Evolutionary conservation across 2,113 vertebrate species (phyloP), one percentile per base, ranked within the genome.

Genomic region (Carettochelys insculpta): DNA sequence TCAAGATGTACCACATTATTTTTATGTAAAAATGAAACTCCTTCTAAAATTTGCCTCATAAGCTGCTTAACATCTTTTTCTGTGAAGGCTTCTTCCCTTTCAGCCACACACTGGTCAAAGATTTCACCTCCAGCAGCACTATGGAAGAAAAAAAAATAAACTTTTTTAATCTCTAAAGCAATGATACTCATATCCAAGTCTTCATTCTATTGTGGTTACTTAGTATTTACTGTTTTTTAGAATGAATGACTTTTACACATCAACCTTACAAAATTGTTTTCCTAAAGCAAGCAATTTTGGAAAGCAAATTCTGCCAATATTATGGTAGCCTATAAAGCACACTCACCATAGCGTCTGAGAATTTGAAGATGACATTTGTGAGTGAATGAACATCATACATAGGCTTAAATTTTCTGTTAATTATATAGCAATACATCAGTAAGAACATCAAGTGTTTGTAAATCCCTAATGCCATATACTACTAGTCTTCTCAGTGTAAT

Each of bases 41-140:
- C 99, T 68, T 94, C 98, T 65, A 99, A 97, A 95, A 99, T 99
- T 97, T 99, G 99, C 94, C 96, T 97, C 96, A 98, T 98, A 87
- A 99, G 98, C 89, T 98, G 97, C 83, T 98, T 98, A 56, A 99
- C 99, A 56, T 99, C 99, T 91, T 97, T 98, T 96, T 99, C 99
- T n/a, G 98, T 99, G 96, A 99, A 99, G 76, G 98, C 98, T 47
- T 99, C 98, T 25, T 99, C 99, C 48, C 98, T 98, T 84, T 99
- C 99, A 5, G 98, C 99, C 27, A 99, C 98, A 80, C 99, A 99
- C 51, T 99, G 99, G 96, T 99, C 95, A 95, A 99, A 99, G 93
- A 99, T 99, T 96, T 99, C 99, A 3, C 99, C 99, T 65, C 99
- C 99, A n/a, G 98, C 99, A 75, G 99, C 99, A 47, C 99, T 99